Base-by-base conservation (phyloP, 2,113 vertebrate genomes). In the Mandrillus leucophaeus region DNA sequence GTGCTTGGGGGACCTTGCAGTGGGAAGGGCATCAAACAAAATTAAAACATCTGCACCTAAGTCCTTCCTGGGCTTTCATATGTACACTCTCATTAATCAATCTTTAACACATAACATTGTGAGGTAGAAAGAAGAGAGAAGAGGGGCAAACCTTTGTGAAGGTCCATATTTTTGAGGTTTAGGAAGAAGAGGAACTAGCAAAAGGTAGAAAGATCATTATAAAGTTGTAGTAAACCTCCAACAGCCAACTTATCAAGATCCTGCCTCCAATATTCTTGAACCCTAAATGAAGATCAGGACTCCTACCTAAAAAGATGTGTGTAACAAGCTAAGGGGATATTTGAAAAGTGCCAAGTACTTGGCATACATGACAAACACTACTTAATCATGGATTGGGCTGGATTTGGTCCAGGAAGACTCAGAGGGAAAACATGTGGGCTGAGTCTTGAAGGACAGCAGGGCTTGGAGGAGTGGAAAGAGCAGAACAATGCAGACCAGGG, bases 151-250 rank as follows among this genome's bases (percentile, higher is more conserved):
- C 27, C 16, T 32, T 90, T 80, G 11, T 32, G 40, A 66, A 75
- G 59, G 23, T 90, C 17, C n/a, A 3, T 68, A 45, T 40, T 94
- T 84, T 79, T 52, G 66, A 82, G n/a, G 48, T 87, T 92, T 84
- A 88, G 30, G 35, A 95, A 70, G 72, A 78, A 72, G 78, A 86
- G 22, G 64, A 96, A 90, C 50, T 64, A 80, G 61, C 85, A 96
- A 98, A 87, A 10, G 68, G 57, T 95, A 97, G 57, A 95, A 76
- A 88, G 64, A 76, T 20, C 25, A 81, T 76, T 61, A 25, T 27
- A 94, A 94, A 64, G 40, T 85, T 90, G 61, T 25, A 32, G 86
- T 82, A 96, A 85, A n/a, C 32, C 35, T 80, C 72, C 76, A 76
- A 61, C 10, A 96, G 73, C 10, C 57, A 97, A 75, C 10, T 84